Conservation (phyloP, 2,797 vertebrate genomes). For the Macroramphosus scolopax region DNA sequence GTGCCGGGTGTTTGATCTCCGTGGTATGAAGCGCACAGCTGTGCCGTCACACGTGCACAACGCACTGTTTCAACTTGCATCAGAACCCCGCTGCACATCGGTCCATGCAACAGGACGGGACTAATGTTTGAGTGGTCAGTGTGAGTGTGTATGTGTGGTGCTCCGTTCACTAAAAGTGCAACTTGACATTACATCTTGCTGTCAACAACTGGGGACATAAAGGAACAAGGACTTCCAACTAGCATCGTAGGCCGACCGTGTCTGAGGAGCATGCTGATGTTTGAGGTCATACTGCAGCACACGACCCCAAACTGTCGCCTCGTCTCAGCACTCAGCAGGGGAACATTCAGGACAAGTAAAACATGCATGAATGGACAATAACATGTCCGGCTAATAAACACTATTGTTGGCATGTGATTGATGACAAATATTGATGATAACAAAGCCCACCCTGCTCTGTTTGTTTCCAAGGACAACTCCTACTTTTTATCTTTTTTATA, state of each 20-base stretch:
- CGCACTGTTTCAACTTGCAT: no score
- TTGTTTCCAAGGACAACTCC: not conserved
- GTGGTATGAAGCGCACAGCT: constrained; percentile 31
- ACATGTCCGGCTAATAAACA: constrained; percentile 19
- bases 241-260: constrained; percentile 4
- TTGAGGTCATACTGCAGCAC: constrained; percentile 36
- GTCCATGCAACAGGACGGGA: no score
- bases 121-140: no score
- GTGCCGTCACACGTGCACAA: no score
- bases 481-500: not conserved
- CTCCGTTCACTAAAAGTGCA: no score
- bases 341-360: constrained; percentile 44
- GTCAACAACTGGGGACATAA: no score
- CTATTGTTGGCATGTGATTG: constrained; percentile 18
- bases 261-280: constrained; percentile 13
- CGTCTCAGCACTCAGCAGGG: constrained; percentile 26
- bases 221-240: not conserved
- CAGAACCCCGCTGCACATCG: no score
- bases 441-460: not conserved
- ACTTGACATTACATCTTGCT: no score
- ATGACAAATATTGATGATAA: not conserved
- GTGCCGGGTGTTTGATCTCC: constrained; percentile 62
- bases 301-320: constrained; percentile 66
- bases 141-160: no score
- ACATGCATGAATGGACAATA: constrained; percentile 24